Conservation (phyloP, 1,140 invertebrate species). For the Augochlora pura region DNA sequence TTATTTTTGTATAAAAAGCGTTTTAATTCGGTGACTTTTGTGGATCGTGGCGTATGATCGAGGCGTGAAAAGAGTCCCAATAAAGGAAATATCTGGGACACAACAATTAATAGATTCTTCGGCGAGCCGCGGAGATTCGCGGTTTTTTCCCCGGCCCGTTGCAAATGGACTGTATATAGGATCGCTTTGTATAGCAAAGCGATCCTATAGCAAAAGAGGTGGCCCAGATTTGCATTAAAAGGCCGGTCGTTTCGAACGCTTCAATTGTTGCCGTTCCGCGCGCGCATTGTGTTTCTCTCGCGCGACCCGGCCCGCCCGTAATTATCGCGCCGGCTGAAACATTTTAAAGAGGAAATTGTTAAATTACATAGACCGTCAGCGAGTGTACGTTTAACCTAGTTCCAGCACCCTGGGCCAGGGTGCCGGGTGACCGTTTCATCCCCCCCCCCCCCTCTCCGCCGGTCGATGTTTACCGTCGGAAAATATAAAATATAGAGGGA, state of each 20-base stretch:
- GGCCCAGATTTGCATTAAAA: conserved; percentile 28
- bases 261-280: conserved; percentile 10
- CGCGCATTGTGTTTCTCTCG: conserved; percentile 1
- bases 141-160: too few relatives aligned
- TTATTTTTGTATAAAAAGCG: too few relatives aligned
- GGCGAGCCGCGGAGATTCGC: too few relatives aligned
- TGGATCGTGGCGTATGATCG: too few relatives aligned
- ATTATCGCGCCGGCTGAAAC: conserved; percentile 35
- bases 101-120: too few relatives aligned
- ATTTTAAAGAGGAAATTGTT: conserved; percentile 44
- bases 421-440: not conserved
- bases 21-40: too few relatives aligned
- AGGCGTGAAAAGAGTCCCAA: too few relatives aligned
- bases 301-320: not conserved
- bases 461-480: not conserved
- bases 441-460: not conserved
- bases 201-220: not conserved
- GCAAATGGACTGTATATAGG: too few relatives aligned
- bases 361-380: conserved; percentile 27
- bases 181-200: not conserved
- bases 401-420: not conserved
- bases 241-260: conserved; percentile 18
- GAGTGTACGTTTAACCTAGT: conserved; percentile 39
- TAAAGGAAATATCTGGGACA: too few relatives aligned
- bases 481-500: not conserved